Evolutionary conservation across 2,888 invertebrate species (phyloP), one percentile per base, ranked within the genome.

Genomic region (Polyommatus icarus): DNA sequence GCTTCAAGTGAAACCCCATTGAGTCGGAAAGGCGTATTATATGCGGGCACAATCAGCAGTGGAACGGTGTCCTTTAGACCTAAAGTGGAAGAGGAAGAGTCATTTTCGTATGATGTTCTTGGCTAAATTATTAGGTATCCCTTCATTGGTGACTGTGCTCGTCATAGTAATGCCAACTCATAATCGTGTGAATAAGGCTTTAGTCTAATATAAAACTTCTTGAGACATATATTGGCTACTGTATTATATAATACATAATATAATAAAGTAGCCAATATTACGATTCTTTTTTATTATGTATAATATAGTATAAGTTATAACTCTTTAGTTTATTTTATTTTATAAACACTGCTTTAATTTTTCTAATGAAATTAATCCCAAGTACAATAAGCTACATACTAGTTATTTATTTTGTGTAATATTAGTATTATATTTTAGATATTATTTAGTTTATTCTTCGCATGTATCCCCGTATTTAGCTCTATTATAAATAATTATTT

Each of bases 1-100:
- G 90, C 85, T 50, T 50, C n/a, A 75, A 24, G 85, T 91, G 46
- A 89, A 91, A 92, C 92, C 91, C 92, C 93, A 89, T 86, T 82
- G 79, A 83, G 80, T 81, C 79, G 77, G 82, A 75, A 72, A 77
- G 76, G 50, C 78, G 67, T 78, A 72, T 15, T 78, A 72, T 15
- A 15, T 15, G 29, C 67, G 29, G 29, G 67, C 0, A 18, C 29
- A 32, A 15, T 12, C 29, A 67, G 29, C 29, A 67, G 29, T 32
- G 29, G 32, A 67, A 12, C 5, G 29, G 10, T 67, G 12, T 59
- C 46, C 46, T 46, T n/a, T 20, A 59, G 8, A 20, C 59, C 20
- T 59, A 20, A 59, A n/a, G 50, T 50, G 0, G 4, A 18, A 15
- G 18, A 8, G 20, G 8, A 8, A 59, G 3, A 0, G 15, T 24